Conservation (phyloP, 2,113 vertebrate species). For the Grammomys surdaster region DNA sequence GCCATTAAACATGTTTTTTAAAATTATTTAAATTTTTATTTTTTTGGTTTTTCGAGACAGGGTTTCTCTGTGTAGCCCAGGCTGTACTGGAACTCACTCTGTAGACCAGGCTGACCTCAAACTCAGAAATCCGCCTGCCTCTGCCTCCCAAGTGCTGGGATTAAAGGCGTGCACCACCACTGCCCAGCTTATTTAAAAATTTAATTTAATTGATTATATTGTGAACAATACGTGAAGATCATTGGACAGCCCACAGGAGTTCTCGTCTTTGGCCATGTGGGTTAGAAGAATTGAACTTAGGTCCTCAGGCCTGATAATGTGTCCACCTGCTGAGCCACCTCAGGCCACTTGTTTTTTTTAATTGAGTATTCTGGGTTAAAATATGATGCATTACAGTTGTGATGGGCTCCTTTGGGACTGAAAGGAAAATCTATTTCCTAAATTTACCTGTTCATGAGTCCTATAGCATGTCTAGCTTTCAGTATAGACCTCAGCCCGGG, state of each 20-base stretch:
- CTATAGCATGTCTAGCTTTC: neutral
- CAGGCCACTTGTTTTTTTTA: neutral
- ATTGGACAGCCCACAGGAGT: neutral
- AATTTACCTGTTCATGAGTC: constrained; percentile 33
- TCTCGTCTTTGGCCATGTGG: neutral
- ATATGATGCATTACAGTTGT: neutral
- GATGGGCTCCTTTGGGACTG: constrained; percentile 9
- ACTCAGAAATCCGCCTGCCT: no score
- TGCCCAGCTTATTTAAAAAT: no score
- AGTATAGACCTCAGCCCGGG: neutral
- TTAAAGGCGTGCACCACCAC: no score
- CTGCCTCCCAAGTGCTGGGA: no score
- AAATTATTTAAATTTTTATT: neutral
- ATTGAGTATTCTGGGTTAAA: constrained; percentile 29
- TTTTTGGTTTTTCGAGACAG: no score
- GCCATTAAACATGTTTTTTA: neutral
- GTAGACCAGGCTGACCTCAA: no score
- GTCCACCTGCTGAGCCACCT: neutral
- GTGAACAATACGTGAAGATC: neutral
- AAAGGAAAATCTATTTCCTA: neutral
- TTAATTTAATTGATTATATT: neutral
- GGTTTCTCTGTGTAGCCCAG: no score
- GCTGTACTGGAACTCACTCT: no score
- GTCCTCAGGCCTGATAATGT: neutral
- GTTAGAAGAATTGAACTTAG: neutral